phyloP scores from a whole-genome alignment of 2,888 invertebrate species.

The Rosalia funebris region DNA sequence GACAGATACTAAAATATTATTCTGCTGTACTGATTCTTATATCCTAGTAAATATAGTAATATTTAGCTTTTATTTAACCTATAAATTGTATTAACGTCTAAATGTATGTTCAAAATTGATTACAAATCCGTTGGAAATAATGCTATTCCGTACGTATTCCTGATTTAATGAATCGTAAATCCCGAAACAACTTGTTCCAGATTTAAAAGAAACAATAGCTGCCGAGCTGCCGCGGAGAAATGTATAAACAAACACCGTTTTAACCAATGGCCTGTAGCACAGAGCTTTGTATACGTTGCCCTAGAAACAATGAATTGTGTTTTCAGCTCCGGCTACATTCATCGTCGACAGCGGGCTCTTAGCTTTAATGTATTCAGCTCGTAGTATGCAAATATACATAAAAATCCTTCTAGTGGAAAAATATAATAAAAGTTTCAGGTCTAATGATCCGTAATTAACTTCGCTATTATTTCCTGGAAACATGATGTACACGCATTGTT shows the following conservation, averaged over 20 bases:
- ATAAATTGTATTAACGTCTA: too few species aligned
- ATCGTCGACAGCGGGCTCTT: neutral
- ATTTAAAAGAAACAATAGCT: slow-evolving; percentile 39
- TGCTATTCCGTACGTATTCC: slow-evolving; percentile 9
- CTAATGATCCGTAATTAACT: neutral
- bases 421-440: neutral
- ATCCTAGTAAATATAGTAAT: too few species aligned
- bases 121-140: neutral
- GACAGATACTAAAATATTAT: too few species aligned
- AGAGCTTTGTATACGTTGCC: slow-evolving; percentile 5
- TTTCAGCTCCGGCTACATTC: slow-evolving; percentile 1
- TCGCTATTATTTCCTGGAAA: too few species aligned
- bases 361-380: neutral
- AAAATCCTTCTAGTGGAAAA: neutral
- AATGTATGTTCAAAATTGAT: too few species aligned
- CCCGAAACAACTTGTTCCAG: slow-evolving; percentile 36
- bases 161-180: slow-evolving; percentile 39
- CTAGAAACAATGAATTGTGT: slow-evolving; percentile 16
- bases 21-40: too few species aligned
- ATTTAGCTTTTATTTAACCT: too few species aligned
- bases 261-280: slow-evolving; percentile 20
- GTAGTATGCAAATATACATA: neutral
- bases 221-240: slow-evolving; percentile 28
- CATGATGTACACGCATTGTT: too few species aligned
- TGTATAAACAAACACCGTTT: slow-evolving; percentile 23